These are phyloP conservation scores for Catharus ustulatus DNA, from an alignment of 2,797 vertebrate species.

Conservation along the genomic window DNA sequence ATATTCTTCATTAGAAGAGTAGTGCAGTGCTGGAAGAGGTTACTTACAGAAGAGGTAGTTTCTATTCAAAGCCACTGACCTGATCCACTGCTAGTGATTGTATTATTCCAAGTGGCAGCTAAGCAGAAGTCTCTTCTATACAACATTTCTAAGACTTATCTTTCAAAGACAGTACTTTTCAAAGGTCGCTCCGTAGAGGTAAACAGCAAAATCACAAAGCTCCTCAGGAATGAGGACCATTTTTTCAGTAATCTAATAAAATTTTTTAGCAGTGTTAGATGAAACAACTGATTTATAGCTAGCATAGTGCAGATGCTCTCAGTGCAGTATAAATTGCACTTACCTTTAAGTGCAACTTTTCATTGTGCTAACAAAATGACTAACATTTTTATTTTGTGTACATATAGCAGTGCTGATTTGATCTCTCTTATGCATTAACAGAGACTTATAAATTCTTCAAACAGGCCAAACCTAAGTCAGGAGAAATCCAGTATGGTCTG, in stretches of 20 bases:
- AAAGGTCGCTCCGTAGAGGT: neutral
- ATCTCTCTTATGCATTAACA: neutral
- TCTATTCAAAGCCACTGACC: neutral
- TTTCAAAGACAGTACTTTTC: neutral
- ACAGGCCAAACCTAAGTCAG: neutral
- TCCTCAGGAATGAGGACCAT: neutral
- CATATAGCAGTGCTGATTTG: neutral
- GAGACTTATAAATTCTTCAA: neutral
- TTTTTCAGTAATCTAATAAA: neutral
- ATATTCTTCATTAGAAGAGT: neutral
- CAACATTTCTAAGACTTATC: neutral
- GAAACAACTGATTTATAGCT: neutral
- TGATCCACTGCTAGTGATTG: neutral
- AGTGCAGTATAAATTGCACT: neutral
- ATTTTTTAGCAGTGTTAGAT: neutral
- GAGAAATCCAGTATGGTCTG: neutral
- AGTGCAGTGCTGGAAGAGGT: neutral
- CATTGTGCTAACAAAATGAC: neutral
- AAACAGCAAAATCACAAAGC: neutral
- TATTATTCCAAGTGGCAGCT: neutral
- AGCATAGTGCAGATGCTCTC: neutral
- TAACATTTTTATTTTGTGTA: neutral
- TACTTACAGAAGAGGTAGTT: neutral
- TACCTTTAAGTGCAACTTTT: neutral
- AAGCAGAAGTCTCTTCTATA: neutral